Base-by-base conservation (phyloP, 2,888 invertebrate genomes). In the Steinernema hermaphroditum region DNA sequence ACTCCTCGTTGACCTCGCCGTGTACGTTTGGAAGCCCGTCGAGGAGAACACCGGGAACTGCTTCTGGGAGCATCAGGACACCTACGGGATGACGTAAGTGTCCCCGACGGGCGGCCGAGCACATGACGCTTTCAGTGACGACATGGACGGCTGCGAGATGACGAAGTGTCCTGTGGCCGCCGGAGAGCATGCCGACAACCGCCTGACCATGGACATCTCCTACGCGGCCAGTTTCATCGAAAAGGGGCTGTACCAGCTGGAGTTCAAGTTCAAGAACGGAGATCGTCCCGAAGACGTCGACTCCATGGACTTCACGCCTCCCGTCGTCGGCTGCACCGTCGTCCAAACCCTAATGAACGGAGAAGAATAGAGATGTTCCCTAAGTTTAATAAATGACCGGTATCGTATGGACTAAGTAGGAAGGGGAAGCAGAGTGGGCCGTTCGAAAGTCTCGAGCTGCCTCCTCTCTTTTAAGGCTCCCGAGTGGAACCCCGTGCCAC, bases 1-100 rank as follows among this genome's bases (percentile, higher is more conserved):
- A 6, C 54, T 54, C 24, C 22, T 24, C 6, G 27, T 54, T 27
- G 54, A 54, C 19, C 24, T 54, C 24, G 54, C 24, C 14, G 54
- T 54, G 6, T 54, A 54, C 54, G 1, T 54, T 2, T 54, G 54
- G 54, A 54, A 54, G 6, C 22, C 22, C 12, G 19, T 16, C 8
- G 54, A 27, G 27, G 54, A 54, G 27, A 54, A 54, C 54, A 8
- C 24, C 6, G 54, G 27, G 6, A 54, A 27, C 54, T 54, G 54
- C 27, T 54, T 54, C 54, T 54, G 54, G 54, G 54, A 54, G 16
- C 24, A 27, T 6, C 54, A 54, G 27, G 54, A 54, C 24, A 54
- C 54, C 27, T 54, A 54, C 16, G 54, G 54, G 27, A 54, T 54
- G 54, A 54, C 54, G 54, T 54, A 27, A 54, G 27, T 27, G 54